Conservation (phyloP, 1,140 invertebrate genomes). For the Thrips palmi region DNA sequence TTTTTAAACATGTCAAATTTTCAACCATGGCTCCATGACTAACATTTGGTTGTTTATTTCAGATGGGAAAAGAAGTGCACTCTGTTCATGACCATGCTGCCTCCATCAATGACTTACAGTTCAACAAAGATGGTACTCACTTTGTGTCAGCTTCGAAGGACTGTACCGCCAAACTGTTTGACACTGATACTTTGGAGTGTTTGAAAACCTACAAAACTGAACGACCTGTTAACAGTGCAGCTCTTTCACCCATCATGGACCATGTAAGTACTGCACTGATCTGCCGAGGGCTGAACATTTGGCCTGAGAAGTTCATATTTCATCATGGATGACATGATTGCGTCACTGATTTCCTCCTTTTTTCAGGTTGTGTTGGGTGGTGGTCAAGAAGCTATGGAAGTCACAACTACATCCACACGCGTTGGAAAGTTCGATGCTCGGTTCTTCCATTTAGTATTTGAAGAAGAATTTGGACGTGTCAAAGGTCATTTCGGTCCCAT, state of each 20-base stretch:
- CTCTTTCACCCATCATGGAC: constrained; percentile 82
- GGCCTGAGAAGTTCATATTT: not conserved
- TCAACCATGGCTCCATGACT: not conserved
- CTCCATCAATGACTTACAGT: constrained; percentile 91
- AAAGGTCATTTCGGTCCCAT: constrained; percentile 99
- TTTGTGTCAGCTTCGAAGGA: constrained; percentile 94
- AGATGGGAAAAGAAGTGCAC: constrained; percentile 65
- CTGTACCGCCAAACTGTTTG: constrained; percentile 84
- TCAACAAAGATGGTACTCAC: constrained; percentile 83
- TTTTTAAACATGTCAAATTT: constrained; percentile 3
- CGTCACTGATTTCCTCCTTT: constrained; percentile 2
- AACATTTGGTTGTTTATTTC: constrained; percentile 18
- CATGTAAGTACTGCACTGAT: no score
- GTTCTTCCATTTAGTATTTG: constrained; percentile 97
- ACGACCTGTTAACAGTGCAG: constrained; percentile 88
- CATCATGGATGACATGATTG: not conserved
- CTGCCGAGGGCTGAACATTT: no score
- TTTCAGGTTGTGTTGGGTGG: constrained; percentile 74
- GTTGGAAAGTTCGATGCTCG: constrained; percentile 96
- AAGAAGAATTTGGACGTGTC: constrained; percentile 95
- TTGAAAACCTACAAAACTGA: constrained; percentile 94
- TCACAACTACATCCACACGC: constrained; percentile 89
- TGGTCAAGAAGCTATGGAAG: constrained; percentile 97
- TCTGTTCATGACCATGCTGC: constrained; percentile 61
- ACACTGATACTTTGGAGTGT: constrained; percentile 61